Base-by-base conservation (phyloP, 2,797 vertebrate genomes). In the Pangasius krempfi region DNA sequence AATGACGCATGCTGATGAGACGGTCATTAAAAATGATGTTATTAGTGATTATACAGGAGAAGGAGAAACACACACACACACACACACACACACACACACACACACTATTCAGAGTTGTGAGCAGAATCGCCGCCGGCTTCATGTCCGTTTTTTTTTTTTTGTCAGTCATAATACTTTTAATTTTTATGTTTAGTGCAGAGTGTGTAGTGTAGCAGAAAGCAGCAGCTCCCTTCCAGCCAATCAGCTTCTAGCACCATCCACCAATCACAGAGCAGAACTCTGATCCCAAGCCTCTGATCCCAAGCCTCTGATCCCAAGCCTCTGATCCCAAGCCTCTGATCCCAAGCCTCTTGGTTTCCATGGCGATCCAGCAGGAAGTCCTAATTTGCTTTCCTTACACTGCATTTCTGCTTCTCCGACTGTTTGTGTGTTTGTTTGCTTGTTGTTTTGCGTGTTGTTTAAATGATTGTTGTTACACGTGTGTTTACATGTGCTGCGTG, bases 401-500 rank as follows among this genome's bases (percentile, higher is more conserved):
- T 22, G 1, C 16, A 9, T 68, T 68, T 50, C 82, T 5, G 14
- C n/a, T 50, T n/a, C 27, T 84, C 60, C n/a, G 14, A 10, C n/a
- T 30, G 16, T 66, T 5, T 47, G 25, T 66, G 22, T 83, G 25
- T 50, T 7, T 83, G 25, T 33, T 3, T 60, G 37, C 25, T 6
- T 16, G 40, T 2, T 33, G 33, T 1, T 33, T 37, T 5, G 40
- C 5, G 40, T 44, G 40, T 44, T 58, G 20, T 84, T 5, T 22
- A 47, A 60, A 44, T 13, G 47, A 52, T 22, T 16, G 44, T 82
- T 13, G 52, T 16, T 62, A 8, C n/a, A 33, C 9, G 9, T 16
- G 27, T 30, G 47, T 62, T 96, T 97, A 99, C 97, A 98, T 97
- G 95, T 97, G 99, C 96, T 97, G 97, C 93, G 97, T 98, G 94